Base-by-base conservation (phyloP, 2,888 invertebrate species). In the Lysandra bellargus region DNA sequence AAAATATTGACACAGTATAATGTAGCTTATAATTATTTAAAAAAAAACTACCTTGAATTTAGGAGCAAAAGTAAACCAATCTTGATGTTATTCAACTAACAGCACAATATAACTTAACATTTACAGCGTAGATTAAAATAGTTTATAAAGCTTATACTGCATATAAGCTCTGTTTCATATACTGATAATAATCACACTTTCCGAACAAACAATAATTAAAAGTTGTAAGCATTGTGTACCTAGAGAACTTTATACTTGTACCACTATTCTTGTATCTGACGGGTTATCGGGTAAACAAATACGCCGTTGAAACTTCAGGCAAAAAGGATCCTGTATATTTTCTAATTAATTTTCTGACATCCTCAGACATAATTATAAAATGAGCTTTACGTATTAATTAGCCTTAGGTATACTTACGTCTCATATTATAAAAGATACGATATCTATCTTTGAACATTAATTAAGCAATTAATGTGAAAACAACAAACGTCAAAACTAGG, bases 251-350 rank as follows among this genome's bases (percentile, higher is more conserved):
- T 33, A 69, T 1, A 69, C 69, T 37, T 69, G 69, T 37, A 69
- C 33, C 69, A 69, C 69, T 69, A 33, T 37, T 64, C 64, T 64
- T 69, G 69, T 69, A 69, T 37, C 64, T 37, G 69, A 69, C 69
- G 69, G 69, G 33, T 3, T 69, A 69, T 14, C 14, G 0, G 14
- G 33, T 69, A 37, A 33, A 69, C 69, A 37, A 33, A 69, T 37
- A 64, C 64, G 64, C 9, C 30, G 33, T 33, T 33, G 4, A 37
- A 69, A 69, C 17, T 69, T 69, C 12, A 69, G 17, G 4, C 14
- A 33, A 64, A 69, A 69, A 69, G 69, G 69, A 14, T 37, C 5
- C 5, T 14, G 14, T 5, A 69, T 37, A 69, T 33, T 69, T 69
- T 69, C 69, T 14, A 5, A 69, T 69, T 37, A 69, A 69, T 37